These are phyloP conservation scores for Oscheius onirici DNA, from an alignment of 2,888 invertebrate species.

Conservation along the genomic window DNA sequence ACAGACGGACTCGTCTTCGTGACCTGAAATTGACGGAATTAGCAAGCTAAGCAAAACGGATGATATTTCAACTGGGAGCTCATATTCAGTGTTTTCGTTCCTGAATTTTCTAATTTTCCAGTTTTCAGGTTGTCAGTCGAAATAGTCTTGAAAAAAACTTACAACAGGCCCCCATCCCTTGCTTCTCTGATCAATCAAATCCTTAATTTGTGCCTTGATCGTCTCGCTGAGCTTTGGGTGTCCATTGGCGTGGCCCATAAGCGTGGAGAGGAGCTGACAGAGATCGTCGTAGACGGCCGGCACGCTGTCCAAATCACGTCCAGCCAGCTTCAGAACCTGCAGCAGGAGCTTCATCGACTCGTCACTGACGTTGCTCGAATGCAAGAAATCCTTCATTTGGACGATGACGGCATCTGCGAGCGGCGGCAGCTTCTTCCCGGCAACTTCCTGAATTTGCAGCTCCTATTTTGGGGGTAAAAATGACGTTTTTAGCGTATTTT, in stretches of 20 bases:
- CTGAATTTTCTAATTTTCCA: too few species aligned
- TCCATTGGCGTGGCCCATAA: slow-evolving; percentile 43
- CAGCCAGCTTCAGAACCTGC: slow-evolving; percentile 30
- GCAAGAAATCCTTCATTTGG: slow-evolving; percentile 13
- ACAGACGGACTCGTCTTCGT: neutral
- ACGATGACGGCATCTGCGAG: slow-evolving; percentile 8
- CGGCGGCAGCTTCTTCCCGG: slow-evolving; percentile 8
- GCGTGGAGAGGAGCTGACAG: slow-evolving; percentile 40
- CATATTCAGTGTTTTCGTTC: too few species aligned
- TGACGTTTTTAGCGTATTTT: neutral
- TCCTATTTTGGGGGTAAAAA: neutral
- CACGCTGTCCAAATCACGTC: slow-evolving; percentile 22
- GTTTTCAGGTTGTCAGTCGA: too few species aligned
- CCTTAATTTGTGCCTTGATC: slow-evolving; percentile 39
- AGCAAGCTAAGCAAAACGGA: neutral
- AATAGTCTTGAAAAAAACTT: too few species aligned
- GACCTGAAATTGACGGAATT: neutral
- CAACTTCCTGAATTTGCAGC: slow-evolving; percentile 16
- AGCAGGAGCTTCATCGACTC: slow-evolving; percentile 22
- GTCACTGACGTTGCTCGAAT: neutral
- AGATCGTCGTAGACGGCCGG: neutral
- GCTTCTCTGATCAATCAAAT: slow-evolving; percentile 40
- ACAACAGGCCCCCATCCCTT: slow-evolving; percentile 39
- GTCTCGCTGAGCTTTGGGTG: slow-evolving; percentile 37
- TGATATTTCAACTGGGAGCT: too few species aligned